Conservation (phyloP, 2,113 vertebrate species). For the Mesocricetus auratus region DNA sequence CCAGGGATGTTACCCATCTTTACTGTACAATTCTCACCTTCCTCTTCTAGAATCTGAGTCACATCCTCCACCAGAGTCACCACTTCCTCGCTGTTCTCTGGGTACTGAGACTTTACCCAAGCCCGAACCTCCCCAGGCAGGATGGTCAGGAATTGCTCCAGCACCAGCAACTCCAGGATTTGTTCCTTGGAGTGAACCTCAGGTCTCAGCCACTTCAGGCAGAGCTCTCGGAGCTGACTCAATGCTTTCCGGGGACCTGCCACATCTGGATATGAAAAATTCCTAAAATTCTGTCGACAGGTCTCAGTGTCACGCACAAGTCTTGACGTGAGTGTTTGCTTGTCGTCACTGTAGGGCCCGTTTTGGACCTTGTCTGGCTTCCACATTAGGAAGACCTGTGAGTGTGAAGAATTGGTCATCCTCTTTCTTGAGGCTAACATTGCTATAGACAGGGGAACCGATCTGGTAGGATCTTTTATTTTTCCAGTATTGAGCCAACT, state of each 20-base stretch:
- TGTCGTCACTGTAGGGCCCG: conserved; percentile 44
- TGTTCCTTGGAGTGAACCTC: conserved; percentile 83
- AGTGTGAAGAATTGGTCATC: conserved; percentile 64
- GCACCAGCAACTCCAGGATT: conserved; percentile 79
- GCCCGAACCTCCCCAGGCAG: conserved; percentile 79
- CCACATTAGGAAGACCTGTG: conserved; percentile 68
- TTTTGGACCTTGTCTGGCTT: conserved; percentile 70
- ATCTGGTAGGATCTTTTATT: conserved; percentile 55
- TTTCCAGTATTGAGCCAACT: conserved; percentile 62
- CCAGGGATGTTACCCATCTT: not conserved
- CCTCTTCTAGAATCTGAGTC: conserved; percentile 79
- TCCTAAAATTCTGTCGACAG: conserved; percentile 80
- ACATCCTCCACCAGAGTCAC: conserved; percentile 81
- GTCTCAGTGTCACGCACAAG: conserved; percentile 72
- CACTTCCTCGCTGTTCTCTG: conserved; percentile 77
- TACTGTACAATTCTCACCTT: conserved; percentile 72
- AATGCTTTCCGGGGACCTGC: conserved; percentile 80
- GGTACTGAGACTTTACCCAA: conserved; percentile 81
- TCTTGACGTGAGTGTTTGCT: conserved; percentile 56
- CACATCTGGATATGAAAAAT: conserved; percentile 75
- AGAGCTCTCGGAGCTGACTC: conserved; percentile 80
- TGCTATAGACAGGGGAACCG: conserved; percentile 5
- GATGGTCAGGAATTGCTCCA: conserved; percentile 82
- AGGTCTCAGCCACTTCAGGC: conserved; percentile 81
- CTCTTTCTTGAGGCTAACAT: conserved; percentile 75